Evolutionary conservation across 2,113 vertebrate genomes (phyloP).

Genomic region (Menura novaehollandiae): DNA sequence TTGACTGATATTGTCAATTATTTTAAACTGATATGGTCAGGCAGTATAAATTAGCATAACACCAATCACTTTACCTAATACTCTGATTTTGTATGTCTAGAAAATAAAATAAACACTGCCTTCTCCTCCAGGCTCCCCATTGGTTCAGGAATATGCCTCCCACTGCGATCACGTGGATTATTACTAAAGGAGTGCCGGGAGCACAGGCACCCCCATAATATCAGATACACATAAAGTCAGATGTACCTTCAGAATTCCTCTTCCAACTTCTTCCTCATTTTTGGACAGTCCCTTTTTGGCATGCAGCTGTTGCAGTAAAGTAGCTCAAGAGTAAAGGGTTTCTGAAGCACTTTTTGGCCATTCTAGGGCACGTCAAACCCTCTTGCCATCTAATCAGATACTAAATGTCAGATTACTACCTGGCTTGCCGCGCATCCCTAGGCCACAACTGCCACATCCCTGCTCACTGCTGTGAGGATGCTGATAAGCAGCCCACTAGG

Average conservation of each 20-base stretch:
- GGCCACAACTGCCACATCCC: not conserved
- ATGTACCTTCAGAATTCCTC: not conserved
- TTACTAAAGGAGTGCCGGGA: not conserved
- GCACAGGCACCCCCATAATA: not conserved
- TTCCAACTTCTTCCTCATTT: not conserved
- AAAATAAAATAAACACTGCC: not conserved
- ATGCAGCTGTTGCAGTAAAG: not conserved
- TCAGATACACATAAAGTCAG: not conserved
- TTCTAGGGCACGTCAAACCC: fast-evolving
- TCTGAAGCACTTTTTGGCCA: not conserved
- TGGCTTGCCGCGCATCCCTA: fast-evolving
- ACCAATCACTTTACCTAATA: not conserved
- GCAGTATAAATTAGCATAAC: not conserved
- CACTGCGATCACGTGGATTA: not conserved
- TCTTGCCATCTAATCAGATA: not conserved
- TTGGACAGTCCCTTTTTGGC: not conserved
- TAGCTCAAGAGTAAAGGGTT: not conserved
- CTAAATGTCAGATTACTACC: not conserved
- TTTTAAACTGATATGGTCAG: not conserved
- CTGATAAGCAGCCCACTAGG: conserved; percentile 46
- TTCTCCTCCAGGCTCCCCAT: not conserved
- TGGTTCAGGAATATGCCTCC: not conserved
- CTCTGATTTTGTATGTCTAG: not conserved
- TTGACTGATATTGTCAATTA: not conserved
- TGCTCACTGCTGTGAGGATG: not conserved